Evolutionary conservation across 2,113 vertebrate genomes (phyloP), one percentile per base, ranked within the genome.

Genomic region (Petrocephalus zakoni): DNA sequence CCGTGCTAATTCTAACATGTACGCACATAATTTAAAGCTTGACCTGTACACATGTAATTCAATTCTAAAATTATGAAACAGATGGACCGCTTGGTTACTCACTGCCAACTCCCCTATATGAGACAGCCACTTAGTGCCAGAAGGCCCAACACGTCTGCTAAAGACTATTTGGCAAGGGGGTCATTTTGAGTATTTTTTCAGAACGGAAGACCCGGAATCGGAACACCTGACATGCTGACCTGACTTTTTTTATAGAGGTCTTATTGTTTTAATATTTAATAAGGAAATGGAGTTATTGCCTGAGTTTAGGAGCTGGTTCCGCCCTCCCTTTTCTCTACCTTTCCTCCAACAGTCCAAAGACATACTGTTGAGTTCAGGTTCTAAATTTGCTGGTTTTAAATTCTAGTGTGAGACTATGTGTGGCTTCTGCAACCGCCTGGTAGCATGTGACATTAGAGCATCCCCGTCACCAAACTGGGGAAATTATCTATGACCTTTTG

Each of bases 261-360:
- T 83, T 83, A 83, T 83, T 83, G 37, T n/a, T 49, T 83, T 22
- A 83, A 46, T 83, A n/a, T 49, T 83, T 49, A 83, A 49, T 22
- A 47, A 83, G 15, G 21, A 83, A 49, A 46, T 47, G 21, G 34
- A 78, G 72, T 78, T 37, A 19, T 34, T 1, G 29, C 29, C 68
- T 37, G 25, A 75, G 68, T 34, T 29, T 75, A 42, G 34, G 34
- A 19, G 72, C 7, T 78, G 1, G 15, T 3, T 17, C 29, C 0
- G 5, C 15, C 1, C 34, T 78, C 4, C 2, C 13, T 0, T 29
- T 68, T n/a, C 19, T n/a, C 61, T 29, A 5, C n/a, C 25, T 42
- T 42, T 78, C 17, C 29, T 78, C 29, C 34, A 13, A 37, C 34
- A 15, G 34, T 78, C 72, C 72, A 6, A 19, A 21, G 37, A 37